Conservation (phyloP, 2,113 vertebrate species). For the Brachirus orientalis region DNA sequence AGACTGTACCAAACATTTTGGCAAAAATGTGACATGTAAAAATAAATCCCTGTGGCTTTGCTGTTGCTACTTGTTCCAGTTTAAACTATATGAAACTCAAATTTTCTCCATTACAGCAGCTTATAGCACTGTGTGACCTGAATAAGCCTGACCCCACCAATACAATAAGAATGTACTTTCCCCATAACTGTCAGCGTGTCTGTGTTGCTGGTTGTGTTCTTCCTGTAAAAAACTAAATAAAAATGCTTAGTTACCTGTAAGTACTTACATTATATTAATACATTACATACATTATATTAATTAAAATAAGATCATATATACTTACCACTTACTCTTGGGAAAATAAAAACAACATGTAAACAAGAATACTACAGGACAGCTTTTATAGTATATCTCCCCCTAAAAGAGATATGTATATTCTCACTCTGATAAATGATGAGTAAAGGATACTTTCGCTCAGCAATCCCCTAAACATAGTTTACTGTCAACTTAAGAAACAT, state of each 20-base stretch:
- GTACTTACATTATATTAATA: conserved; percentile 14
- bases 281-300: not conserved
- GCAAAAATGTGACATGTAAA: not conserved
- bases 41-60: not conserved
- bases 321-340: too few species aligned
- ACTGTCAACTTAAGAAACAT: conserved; percentile 34
- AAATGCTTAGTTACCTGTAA: conserved; percentile 3
- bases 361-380: too few species aligned
- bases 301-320: not conserved
- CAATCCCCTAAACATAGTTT: not conserved
- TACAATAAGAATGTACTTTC: conserved; percentile 49
- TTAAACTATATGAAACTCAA: not conserved
- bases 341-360: too few species aligned
- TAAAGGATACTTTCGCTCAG: too few species aligned
- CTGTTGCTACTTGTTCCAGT: not conserved
- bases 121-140: conserved; percentile 34
- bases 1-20: not conserved
- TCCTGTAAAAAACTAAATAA: conserved; percentile 40
- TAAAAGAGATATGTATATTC: too few species aligned
- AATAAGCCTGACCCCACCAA: conserved; percentile 19
- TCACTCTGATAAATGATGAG: too few species aligned
- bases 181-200: conserved; percentile 10
- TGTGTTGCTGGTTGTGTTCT: conserved; percentile 15
- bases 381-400: too few species aligned
- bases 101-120: conserved; percentile 1